Percentiles rank a stretch among this genome's conserved stretches.
phyloP scores from a whole-genome alignment of 2,888 invertebrate species.

The Drosophila mercatorum region DNA sequence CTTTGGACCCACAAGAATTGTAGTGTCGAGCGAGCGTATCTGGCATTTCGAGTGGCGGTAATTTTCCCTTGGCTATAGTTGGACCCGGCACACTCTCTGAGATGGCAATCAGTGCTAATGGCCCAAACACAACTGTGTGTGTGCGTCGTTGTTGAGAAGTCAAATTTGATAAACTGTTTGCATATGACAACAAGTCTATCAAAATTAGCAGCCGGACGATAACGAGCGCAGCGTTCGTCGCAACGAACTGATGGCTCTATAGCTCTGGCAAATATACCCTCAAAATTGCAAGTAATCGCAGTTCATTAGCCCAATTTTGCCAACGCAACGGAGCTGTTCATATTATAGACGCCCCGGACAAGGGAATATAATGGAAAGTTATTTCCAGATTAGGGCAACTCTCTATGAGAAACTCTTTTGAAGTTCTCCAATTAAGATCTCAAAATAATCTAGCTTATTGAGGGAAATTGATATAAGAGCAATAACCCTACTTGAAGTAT shows the following conservation, averaged over 20 bases:
- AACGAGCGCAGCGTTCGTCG: conserved; percentile 29
- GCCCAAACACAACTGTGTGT: conserved; percentile 26
- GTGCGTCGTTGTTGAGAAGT: neutral
- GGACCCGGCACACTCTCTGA: neutral
- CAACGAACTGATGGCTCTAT: conserved; percentile 40
- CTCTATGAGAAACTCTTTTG: neutral
- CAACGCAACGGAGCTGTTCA: conserved; percentile 2
- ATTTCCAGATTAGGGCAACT: neutral
- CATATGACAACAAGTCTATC: conserved; percentile 31
- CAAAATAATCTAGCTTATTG: neutral
- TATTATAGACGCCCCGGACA: neutral
- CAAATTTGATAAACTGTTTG: conserved; percentile 27
- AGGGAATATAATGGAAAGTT: neutral
- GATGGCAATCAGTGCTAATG: conserved; percentile 50
- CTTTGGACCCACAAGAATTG: neutral
- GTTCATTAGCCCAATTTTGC: conserved; percentile 52
- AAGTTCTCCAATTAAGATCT: neutral
- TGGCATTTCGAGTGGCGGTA: conserved; percentile 14
- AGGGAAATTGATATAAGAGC: neutral
- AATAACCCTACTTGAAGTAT: neutral
- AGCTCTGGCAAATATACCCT: conserved; percentile 19
- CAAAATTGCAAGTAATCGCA: conserved; percentile 52
- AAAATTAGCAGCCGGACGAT: conserved; percentile 47
- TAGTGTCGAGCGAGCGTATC: neutral
- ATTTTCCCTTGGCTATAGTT: conserved; percentile 17